phyloP scores from a whole-genome alignment of 2,888 invertebrate species.

The Yponomeuta evonymella region DNA sequence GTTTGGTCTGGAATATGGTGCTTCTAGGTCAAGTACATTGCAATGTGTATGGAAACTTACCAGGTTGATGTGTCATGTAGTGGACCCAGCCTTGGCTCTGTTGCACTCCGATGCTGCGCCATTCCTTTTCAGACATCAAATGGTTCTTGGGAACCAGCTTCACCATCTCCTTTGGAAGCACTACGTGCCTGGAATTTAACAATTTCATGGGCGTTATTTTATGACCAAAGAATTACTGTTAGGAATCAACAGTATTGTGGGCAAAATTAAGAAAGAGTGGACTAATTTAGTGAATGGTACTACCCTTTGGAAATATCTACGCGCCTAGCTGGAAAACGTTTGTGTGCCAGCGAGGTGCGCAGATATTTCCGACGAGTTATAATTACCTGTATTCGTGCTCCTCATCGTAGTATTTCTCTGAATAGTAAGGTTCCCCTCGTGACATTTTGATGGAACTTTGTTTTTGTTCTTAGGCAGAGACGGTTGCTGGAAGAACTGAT shows the following conservation, averaged over 20 bases:
- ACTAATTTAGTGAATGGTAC: background rate
- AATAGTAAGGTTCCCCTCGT: constrained; percentile 89
- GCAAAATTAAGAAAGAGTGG: background rate
- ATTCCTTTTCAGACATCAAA: constrained; percentile 94
- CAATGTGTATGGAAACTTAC: constrained; percentile 55
- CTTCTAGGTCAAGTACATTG: no score
- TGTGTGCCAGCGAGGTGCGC: no score
- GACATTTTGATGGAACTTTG: constrained; percentile 56
- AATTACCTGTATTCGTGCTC: constrained; percentile 92
- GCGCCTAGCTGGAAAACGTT: no score
- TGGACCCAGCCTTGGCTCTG: constrained; percentile 98
- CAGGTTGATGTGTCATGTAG: constrained; percentile 97
- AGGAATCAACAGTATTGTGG: background rate
- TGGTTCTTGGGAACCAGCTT: constrained; percentile 94
- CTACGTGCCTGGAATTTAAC: constrained; percentile 86
- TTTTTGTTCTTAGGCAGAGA: background rate
- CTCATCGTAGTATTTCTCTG: constrained; percentile 94
- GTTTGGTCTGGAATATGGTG: no score
- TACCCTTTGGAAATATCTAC: no score
- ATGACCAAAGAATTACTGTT: background rate
- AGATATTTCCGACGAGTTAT: background rate
- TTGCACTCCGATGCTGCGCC: constrained; percentile 96
- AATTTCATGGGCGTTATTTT: background rate
- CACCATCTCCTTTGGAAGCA: constrained; percentile 93
- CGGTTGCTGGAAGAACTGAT: background rate